These are phyloP conservation scores for Zaprionus africanus DNA, from an alignment of 1,140 invertebrate genomes.

Conservation along the genomic window DNA sequence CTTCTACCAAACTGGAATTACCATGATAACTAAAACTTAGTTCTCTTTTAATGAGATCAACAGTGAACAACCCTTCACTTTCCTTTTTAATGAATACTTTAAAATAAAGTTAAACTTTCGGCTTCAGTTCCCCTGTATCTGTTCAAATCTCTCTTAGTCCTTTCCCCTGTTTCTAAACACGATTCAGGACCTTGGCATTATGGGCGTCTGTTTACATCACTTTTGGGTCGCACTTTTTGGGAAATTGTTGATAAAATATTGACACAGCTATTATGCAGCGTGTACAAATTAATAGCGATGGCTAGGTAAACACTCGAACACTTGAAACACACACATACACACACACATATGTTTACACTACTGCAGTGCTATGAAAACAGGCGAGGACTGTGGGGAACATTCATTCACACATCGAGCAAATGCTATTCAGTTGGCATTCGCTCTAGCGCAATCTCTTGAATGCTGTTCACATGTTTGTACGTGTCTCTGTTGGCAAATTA, in stretches of 20 bases:
- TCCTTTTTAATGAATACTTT: too few species aligned
- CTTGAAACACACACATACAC: conserved; percentile 17
- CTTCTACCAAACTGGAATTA: too few species aligned
- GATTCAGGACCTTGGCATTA: not conserved
- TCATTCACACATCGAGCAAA: conserved; percentile 36
- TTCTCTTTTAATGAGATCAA: too few species aligned
- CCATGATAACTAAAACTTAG: too few species aligned
- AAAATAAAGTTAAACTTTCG: too few species aligned
- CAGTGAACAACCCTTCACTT: too few species aligned
- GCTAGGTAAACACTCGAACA: conserved; percentile 62
- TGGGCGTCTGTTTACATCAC: conserved; percentile 43
- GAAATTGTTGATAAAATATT: conserved; percentile 75
- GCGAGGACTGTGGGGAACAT: not conserved
- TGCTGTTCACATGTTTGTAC: conserved; percentile 75
- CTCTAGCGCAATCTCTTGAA: conserved; percentile 72
- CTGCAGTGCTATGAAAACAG: not conserved
- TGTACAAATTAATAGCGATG: conserved; percentile 77
- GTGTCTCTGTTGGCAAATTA: conserved; percentile 80
- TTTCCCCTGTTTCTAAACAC: not conserved
- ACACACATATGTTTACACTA: conserved; percentile 21
- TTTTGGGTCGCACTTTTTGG: conserved; percentile 55
- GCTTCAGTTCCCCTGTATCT: not conserved
- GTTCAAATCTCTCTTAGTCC: too few species aligned
- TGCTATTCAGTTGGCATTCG: conserved; percentile 64
- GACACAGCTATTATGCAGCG: conserved; percentile 75